Base-by-base conservation (phyloP, 2,113 vertebrate genomes). In the Synodontis membranacea region DNA sequence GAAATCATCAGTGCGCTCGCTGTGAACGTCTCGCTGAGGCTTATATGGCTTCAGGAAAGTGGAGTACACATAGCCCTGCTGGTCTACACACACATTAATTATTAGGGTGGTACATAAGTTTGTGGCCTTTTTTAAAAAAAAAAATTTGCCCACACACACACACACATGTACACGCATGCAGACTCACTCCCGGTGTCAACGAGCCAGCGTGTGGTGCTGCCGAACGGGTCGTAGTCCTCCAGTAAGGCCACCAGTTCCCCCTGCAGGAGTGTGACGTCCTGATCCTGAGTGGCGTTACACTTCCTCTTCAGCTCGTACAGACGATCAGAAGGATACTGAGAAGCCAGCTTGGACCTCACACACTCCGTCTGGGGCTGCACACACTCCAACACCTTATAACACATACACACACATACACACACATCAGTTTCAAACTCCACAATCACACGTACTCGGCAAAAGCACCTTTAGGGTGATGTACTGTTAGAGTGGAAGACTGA, bases 11-110 rank as follows among this genome's bases (percentile, higher is more conserved):
- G 94, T 92, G 56, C 85, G 90, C 14, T 96, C 92, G 83, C 94
- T 96, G 68, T 56, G 83, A 37, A 95, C 96, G 0, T 74, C 91
- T 90, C 96, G 95, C 48, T 94, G 93, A 88, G 97, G 97, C 72
- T 97, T 97, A 93, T 98, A 98, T 84, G 94, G 95, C 90, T 95
- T 98, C 91, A 99, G 94, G 93, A 99, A 99, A 62, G 97, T 98
- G 83, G 97, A 97, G 89, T 99, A 99, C 82, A 98, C 96, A 0
- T 98, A 98, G 34, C 97, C 98, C 92, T 95, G 96, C 5, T 86
- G 37, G 90, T 92, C 97, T 99, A 83, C 42, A 76, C 28, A 81
- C 21, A 76, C 72, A 84, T 46, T 42, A 28, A 48, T 48, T n/a
- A 75, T n/a, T n/a, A n/a, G n/a, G n/a, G n/a, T n/a, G n/a, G n/a